phyloP scores from a whole-genome alignment of 1,140 invertebrate species.

The Diabrotica undecimpunctata region DNA sequence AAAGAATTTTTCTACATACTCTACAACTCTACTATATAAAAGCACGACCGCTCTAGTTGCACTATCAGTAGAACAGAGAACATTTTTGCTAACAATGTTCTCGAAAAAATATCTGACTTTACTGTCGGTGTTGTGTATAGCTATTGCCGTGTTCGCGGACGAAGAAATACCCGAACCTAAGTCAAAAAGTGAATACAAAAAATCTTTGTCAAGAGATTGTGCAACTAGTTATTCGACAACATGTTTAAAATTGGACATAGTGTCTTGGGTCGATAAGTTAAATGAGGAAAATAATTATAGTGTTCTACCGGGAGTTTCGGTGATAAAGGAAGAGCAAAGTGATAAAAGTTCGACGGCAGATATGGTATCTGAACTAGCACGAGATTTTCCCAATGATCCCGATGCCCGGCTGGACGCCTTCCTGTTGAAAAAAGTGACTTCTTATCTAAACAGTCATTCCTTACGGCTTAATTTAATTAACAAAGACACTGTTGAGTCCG shows the following conservation, averaged over 20 bases:
- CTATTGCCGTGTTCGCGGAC: slow-evolving; percentile 20
- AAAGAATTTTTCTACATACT: slow-evolving; percentile 27
- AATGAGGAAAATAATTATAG: slow-evolving; percentile 60
- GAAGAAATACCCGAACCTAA: slow-evolving; percentile 20
- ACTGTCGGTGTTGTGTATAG: slow-evolving; percentile 11
- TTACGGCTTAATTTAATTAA: slow-evolving; percentile 69
- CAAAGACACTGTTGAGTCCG: slow-evolving; percentile 54
- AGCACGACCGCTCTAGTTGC: slow-evolving; percentile 1
- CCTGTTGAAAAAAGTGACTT: slow-evolving; percentile 65
- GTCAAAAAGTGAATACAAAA: slow-evolving; percentile 42
- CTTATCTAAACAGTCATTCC: slow-evolving; percentile 68
- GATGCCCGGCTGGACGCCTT: slow-evolving; percentile 72
- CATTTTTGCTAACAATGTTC: slow-evolving; percentile 25
- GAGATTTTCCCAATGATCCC: slow-evolving; percentile 70
- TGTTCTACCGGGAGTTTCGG: slow-evolving; percentile 66
- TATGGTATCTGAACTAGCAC: slow-evolving; percentile 66
- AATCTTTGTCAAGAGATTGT: slow-evolving; percentile 59
- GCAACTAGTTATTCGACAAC: slow-evolving; percentile 66
- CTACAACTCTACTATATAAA: slow-evolving; percentile 29
- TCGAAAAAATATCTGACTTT: slow-evolving; percentile 17
- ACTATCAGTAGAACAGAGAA: slow-evolving; percentile 20
- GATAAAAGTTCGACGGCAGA: slow-evolving; percentile 59
- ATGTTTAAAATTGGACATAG: slow-evolving; percentile 76
- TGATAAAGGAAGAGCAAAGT: slow-evolving; percentile 63
- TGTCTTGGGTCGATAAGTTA: slow-evolving; percentile 69